Base-by-base conservation (phyloP, 2,113 vertebrate species). In the Myotis brandtii region DNA sequence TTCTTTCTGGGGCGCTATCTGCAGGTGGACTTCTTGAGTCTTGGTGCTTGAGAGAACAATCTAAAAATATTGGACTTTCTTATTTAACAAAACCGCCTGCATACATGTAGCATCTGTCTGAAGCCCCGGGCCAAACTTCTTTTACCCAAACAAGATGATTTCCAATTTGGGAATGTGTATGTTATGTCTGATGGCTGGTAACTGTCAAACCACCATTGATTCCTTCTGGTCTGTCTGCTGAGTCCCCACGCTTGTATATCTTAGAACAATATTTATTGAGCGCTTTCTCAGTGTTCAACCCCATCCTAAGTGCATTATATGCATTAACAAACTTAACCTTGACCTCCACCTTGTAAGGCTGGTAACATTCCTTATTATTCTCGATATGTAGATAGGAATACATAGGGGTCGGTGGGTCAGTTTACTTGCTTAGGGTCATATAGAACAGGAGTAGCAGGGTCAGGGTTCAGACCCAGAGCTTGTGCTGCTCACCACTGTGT, bases 61-160 rank as follows among this genome's bases (percentile, higher is more conserved):
- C 64, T 73, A 54, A 64, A 66, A 27, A 37, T 32, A 40, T 32
- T 83, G 8, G 50, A 9, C 77, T 86, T 96, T 62, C 93, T 72
- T 67, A 0, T 76, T 67, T 16, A 89, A 50, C 50, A 86, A 76
- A 84, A 94, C 21, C 25, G 25, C 67, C 32, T 79, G 73, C 11
- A 37, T 11, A 32, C 8, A 34, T 27, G 20, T 66, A 20, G 56
- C 23, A 8, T 66, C 37, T 34, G n/a, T 85, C n/a, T 62, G 34
- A 82, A 89, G 40, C 5, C 0, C 48, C 1, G 9, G 52, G 54
- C 20, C 37, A 40, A 59, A 40, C 18, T 46, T 66, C 73, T 25
- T n/a, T 1, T 7, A 12, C 9, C 12, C 23, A 69, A 32, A 94
- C 5, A 62, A 59, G 69, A 81, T 37, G 9, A 7, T 43, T 75